Evolutionary conservation across 2,888 invertebrate genomes (phyloP).

Genomic region (Lottia scabra): DNA sequence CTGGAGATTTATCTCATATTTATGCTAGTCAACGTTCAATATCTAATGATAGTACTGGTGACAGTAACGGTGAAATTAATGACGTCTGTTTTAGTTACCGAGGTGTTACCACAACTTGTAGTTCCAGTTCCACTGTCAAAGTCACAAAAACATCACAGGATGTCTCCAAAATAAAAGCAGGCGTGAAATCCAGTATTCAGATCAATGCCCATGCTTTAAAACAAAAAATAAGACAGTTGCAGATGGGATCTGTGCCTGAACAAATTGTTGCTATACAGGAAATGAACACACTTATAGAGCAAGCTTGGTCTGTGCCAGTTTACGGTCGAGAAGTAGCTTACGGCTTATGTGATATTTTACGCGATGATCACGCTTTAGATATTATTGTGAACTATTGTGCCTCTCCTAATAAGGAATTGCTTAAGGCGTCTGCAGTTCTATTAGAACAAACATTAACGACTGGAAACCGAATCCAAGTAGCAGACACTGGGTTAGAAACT

Average conservation of each 20-base stretch:
- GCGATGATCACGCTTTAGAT: slow-evolving; percentile 89
- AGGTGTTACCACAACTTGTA: background rate
- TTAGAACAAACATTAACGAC: slow-evolving; percentile 95
- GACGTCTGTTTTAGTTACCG: slow-evolving; percentile 20
- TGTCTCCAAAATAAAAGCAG: slow-evolving; percentile 41
- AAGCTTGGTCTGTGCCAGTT: slow-evolving; percentile 97
- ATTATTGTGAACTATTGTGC: slow-evolving; percentile 78
- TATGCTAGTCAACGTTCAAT: slow-evolving; percentile 33
- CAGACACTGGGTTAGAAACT: slow-evolving; percentile 90
- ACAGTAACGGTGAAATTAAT: slow-evolving; percentile 24
- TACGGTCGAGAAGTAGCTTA: slow-evolving; percentile 94
- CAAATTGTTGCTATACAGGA: slow-evolving; percentile 52
- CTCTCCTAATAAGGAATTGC: slow-evolving; percentile 80
- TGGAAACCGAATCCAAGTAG: slow-evolving; percentile 89
- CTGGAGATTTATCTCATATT: slow-evolving; percentile 37
- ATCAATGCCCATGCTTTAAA: slow-evolving; percentile 46
- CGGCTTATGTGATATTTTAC: slow-evolving; percentile 89
- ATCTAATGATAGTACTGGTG: slow-evolving; percentile 34
- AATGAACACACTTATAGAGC: slow-evolving; percentile 57
- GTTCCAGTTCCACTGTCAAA: slow-evolving; percentile 9
- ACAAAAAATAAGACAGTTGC: slow-evolving; percentile 47
- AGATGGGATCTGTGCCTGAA: slow-evolving; percentile 45
- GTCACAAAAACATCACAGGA: slow-evolving; percentile 25
- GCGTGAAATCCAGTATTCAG: slow-evolving; percentile 53
- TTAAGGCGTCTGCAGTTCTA: slow-evolving; percentile 88